Evolutionary conservation across 2,113 vertebrate species (phyloP), one percentile per base, ranked within the genome.

Genomic region (Falco punctatus): DNA sequence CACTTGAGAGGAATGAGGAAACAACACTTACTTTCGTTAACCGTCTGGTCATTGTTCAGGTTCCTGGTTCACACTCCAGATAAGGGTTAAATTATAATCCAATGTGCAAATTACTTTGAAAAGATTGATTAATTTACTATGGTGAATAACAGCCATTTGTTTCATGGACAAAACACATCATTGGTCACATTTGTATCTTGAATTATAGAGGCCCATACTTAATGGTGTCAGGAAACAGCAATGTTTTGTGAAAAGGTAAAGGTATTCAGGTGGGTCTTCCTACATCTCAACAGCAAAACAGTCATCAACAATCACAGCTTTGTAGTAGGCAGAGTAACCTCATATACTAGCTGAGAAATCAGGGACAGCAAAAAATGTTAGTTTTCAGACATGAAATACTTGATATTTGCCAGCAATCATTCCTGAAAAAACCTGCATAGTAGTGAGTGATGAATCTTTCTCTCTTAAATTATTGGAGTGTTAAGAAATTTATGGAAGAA

Each of bases 1-100:
- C 27, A 52, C 49, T 75, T 73, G 38, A 38, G 54, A 95, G 77
- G 89, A 97, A 97, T 66, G 89, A 95, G 93, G 91, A 97, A 97
- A 75, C 35, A 61, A 15, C 28, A 52, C 12, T 89, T 49, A 74
- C 33, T 94, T 88, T 83, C 48, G 64, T 77, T 93, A 84, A 88
- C 28, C 13, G 13, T 67, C 35, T 0, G 3, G 27, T 86, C 88
- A 90, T 92, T 3, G 0, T 88, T 94, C 67, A 74, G 59, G 40
- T 96, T 97, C 73, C 80, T 48, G 40, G 64, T 90, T 93, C 73
- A 82, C 30, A 33, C 15, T 88, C 79, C 20, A 81, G 64, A 89
- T 86, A 93, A 87, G n/a, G 52, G 89, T 92, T 96, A 88, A 91
- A 91, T 81, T 80, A 83, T 83, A 96, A 96, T 73, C 80, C 77